phyloP scores from a whole-genome alignment of 2,113 vertebrate species.

The Emydura subglobosa region DNA sequence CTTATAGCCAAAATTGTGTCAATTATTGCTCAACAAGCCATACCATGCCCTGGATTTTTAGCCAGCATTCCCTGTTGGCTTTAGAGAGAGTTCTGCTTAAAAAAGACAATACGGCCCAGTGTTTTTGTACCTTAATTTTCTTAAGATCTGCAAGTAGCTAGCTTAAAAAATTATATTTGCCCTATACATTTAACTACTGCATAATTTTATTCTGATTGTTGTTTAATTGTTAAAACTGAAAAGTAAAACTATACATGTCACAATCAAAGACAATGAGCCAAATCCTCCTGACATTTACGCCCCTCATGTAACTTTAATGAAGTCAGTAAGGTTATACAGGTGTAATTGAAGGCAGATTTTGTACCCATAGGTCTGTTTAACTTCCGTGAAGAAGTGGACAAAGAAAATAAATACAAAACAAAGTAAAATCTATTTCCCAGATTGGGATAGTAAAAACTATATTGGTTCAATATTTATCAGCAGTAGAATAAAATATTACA shows the following conservation, averaged over 20 bases:
- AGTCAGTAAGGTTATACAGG: not conserved
- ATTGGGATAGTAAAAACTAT: not conserved
- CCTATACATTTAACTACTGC: not conserved
- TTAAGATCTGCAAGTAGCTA: not conserved
- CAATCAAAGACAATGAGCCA: not conserved
- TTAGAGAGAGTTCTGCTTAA: not conserved
- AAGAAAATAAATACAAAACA: constrained; percentile 40
- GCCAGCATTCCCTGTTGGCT: not conserved
- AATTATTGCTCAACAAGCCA: not conserved
- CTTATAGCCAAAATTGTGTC: not conserved
- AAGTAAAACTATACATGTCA: not conserved
- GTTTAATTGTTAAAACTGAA: not conserved
- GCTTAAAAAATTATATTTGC: not conserved
- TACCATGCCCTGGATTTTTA: not conserved
- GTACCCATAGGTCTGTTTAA: not conserved
- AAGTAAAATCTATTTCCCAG: not conserved
- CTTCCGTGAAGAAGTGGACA: constrained; percentile 4
- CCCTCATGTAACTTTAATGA: not conserved
- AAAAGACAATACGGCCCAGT: not conserved
- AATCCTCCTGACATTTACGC: not conserved
- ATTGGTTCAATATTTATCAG: not conserved
- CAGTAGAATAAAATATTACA: not conserved
- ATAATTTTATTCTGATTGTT: not conserved
- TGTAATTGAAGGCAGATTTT: not conserved
- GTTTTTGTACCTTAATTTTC: not conserved